Evolutionary conservation across 1,140 invertebrate genomes (phyloP).

Genomic region (Cardiocondyla obscurior): DNA sequence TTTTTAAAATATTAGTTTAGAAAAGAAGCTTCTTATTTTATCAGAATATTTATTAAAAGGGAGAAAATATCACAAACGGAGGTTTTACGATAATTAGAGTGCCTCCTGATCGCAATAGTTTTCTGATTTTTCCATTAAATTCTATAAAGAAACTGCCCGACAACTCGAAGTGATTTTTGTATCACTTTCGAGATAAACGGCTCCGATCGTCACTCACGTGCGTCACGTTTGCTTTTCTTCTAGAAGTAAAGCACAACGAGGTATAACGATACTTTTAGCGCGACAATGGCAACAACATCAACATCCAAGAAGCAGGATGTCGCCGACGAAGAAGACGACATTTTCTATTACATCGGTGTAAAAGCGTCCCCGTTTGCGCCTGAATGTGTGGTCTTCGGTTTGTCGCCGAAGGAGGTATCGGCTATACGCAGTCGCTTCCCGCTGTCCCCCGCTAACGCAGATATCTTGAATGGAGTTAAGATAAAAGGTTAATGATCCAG

Average conservation of each 20-base stretch:
- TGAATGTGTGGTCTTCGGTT: constrained; percentile 90
- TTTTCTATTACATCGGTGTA: constrained; percentile 88
- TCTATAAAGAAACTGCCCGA: neutral
- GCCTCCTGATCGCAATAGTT: neutral
- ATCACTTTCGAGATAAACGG: constrained; percentile 40
- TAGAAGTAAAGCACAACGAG: constrained; percentile 80
- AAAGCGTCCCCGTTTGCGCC: constrained; percentile 90
- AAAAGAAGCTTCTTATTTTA: too few species aligned
- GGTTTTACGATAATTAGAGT: neutral
- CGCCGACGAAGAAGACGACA: constrained; percentile 75
- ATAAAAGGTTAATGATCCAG: constrained; percentile 84
- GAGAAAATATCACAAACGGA: neutral
- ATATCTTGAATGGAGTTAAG: constrained; percentile 89
- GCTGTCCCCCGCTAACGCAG: constrained; percentile 83
- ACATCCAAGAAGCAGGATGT: constrained; percentile 75
- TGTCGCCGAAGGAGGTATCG: constrained; percentile 87
- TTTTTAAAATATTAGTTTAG: too few species aligned
- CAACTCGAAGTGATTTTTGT: neutral
- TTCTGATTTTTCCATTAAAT: constrained; percentile 8
- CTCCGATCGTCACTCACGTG: constrained; percentile 37
- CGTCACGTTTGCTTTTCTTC: constrained; percentile 69
- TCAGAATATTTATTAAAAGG: too few species aligned
- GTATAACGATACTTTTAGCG: constrained; percentile 70
- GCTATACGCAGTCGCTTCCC: constrained; percentile 88
- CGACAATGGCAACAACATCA: constrained; percentile 50